Base-by-base conservation (phyloP, 2,797 vertebrate genomes). In the Hyperoplus immaculatus region DNA sequence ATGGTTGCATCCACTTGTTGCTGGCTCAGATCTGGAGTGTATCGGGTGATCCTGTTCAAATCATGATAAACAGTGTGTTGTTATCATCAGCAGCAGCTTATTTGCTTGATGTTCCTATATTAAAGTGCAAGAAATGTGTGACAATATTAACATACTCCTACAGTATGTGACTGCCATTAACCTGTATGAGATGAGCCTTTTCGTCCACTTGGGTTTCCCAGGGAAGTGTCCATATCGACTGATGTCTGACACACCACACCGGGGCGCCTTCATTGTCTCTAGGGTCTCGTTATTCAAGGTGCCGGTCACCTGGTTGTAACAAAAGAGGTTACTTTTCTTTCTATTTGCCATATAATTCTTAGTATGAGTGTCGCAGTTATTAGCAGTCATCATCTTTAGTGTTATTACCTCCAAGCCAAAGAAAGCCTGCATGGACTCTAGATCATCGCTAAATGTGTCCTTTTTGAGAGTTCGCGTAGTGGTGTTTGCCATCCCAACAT, bases 381-480 rank as follows among this genome's bases (percentile, higher is more conserved):
- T 5, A 53, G n/a, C 18, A 43, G n/a, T 18, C 29, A 29, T 41
- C 1, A 47, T 21, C 11, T 5, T 0, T 9, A 13, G 12, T 61
- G 15, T 43, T 18, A 36, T 62, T 86, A 91, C 91, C n/a, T 92
- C 87, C 42, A 97, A 87, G 63, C 89, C 93, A 82, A 96, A 97
- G 91, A 96, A 97, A 2, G 65, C 89, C 77, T 97, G 95, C 97
- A 97, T 96, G 65, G 90, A 15, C 89, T 94, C 85, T 42, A 97
- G 87, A 57, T 89, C 94, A 6, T 90, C 78, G 46, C 62, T 89
- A 62, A 96, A 79, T 43, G 58, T 79, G 14, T 2, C 15, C 0
- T 0, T 67, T 1, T 4, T 4, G 11, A 86, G 15, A 10, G 41
- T 66, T 49, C 1, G 18, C 14, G 39, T 0, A 42, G 89, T 5